Percentiles rank a stretch among this genome's conserved stretches.
These are phyloP conservation scores for Taenioides sp. DNA, from an alignment of 2,797 vertebrate genomes.

Conservation along the genomic window DNA sequence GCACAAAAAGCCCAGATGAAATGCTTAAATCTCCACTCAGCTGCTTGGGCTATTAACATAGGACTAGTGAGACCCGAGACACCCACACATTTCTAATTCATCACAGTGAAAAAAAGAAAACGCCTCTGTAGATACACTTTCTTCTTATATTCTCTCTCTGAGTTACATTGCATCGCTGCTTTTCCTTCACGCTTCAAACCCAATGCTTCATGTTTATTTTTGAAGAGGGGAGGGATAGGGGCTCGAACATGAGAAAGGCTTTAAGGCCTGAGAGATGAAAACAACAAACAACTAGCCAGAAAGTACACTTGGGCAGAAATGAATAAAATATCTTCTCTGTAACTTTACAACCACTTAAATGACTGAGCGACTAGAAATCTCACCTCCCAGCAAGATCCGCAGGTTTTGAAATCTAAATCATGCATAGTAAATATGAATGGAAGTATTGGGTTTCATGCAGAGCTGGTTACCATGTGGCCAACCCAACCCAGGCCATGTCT, in stretches of 20 bases:
- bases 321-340: not conserved
- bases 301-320: constrained; percentile 49
- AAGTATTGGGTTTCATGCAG: too few species aligned
- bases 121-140: constrained; percentile 32
- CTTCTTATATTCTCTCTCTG: constrained; percentile 34
- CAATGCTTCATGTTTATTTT: constrained; percentile 75
- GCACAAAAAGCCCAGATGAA: constrained; percentile 53
- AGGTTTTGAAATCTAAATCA: not conserved
- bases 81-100: constrained; percentile 76
- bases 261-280: constrained; percentile 69
- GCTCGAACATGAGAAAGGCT: constrained; percentile 70
- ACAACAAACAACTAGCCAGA: constrained; percentile 64
- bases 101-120: constrained; percentile 55
- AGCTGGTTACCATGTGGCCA: too few species aligned
- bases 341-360: not conserved
- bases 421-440: too few species aligned
- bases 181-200: constrained; percentile 71
- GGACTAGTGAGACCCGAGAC: constrained; percentile 64
- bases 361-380: not conserved
- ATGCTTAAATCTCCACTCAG: constrained; percentile 48
- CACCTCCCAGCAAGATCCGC: not conserved
- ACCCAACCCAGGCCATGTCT: too few species aligned
- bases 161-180: constrained; percentile 66
- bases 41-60: constrained; percentile 59
- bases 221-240: constrained; percentile 36